Base-by-base conservation (phyloP, 2,888 invertebrate species). In the Glaucopsyche alexis region DNA sequence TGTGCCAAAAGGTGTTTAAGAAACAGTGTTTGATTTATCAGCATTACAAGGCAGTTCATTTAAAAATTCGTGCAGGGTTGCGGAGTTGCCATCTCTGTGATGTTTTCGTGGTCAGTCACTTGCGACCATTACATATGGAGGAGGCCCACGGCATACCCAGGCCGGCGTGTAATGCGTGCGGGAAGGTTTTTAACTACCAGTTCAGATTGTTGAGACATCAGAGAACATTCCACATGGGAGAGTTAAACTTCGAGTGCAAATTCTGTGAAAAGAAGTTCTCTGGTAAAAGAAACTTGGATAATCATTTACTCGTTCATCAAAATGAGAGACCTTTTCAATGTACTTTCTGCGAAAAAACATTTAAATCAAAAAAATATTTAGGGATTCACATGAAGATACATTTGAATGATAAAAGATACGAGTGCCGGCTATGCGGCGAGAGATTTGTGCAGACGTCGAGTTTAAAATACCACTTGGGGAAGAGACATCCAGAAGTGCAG, bases 401-500 rank as follows among this genome's bases (percentile, higher is more conserved):
- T 72, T 72, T 78, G 74, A 77, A 83, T 45, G 82, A 83, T 0
- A 83, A 79, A 38, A 75, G 78, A 6, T 79, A 82, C 7, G 80
- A 77, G 0, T 88, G 88, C 52, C 45, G 50, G 0, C 73, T 82
- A 0, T 87, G 88, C 49, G 65, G 79, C 0, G 83, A 84, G 52
- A 80, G 82, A 3, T 89, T 86, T 50, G 84, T 84, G 67, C 75
- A 75, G 72, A 78, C 77, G 67, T 77, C 79, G 3, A 81, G 82
- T 13, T 66, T 81, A n/a, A 81, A 81, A 64, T 81, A 79, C 71
- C 81, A 83, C 50, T 79, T 82, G 78, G 47, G 19, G n/a, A 82
- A 79, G 71, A 77, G 78, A n/a, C 80, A 82, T 77, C 80, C 77
- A 4, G 73, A 71, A 14, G 19, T 66, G 2, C 38, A 5, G 8